Evolutionary conservation across 1,140 invertebrate genomes (phyloP).

Genomic region (Hylaeus anthracinus): DNA sequence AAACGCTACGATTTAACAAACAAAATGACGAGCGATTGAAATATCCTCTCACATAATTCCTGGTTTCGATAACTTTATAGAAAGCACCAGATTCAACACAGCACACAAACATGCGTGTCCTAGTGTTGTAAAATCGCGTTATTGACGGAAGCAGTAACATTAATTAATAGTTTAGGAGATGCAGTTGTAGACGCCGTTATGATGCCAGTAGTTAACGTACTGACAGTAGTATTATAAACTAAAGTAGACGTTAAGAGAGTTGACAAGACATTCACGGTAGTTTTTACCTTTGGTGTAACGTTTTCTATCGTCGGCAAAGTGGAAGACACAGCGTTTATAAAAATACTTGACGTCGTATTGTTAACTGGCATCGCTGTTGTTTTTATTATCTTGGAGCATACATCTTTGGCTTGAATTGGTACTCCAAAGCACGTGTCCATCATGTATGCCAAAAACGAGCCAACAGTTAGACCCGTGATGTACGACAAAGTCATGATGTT

Average conservation of each 20-base stretch:
- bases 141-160: slow-evolving; percentile 69
- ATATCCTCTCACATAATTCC: neutral
- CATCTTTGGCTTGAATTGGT: slow-evolving; percentile 73
- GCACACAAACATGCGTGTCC: slow-evolving; percentile 43
- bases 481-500: slow-evolving; percentile 97
- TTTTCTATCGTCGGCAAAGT: slow-evolving; percentile 63
- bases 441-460: slow-evolving; percentile 91
- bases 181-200: slow-evolving; percentile 61
- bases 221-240: slow-evolving; percentile 62
- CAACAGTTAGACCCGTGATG: slow-evolving; percentile 90
- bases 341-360: slow-evolving; percentile 58
- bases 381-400: slow-evolving; percentile 63
- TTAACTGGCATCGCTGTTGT: slow-evolving; percentile 21
- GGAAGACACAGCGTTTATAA: slow-evolving; percentile 61
- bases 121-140: slow-evolving; percentile 72
- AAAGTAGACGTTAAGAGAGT: slow-evolving; percentile 60
- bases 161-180: slow-evolving; percentile 69
- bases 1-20: neutral
- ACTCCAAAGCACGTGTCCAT: slow-evolving; percentile 88
- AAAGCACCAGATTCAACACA: slow-evolving; percentile 58
- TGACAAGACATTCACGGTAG: slow-evolving; percentile 57
- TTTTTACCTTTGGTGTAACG: slow-evolving; percentile 65
- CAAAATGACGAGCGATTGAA: neutral
- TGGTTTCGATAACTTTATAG: neutral
- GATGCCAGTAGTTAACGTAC: slow-evolving; percentile 36